Percentiles rank a stretch among this genome's conserved stretches.
Evolutionary conservation across 1,140 invertebrate species (phyloP).

Genomic region (Atta colombica): DNA sequence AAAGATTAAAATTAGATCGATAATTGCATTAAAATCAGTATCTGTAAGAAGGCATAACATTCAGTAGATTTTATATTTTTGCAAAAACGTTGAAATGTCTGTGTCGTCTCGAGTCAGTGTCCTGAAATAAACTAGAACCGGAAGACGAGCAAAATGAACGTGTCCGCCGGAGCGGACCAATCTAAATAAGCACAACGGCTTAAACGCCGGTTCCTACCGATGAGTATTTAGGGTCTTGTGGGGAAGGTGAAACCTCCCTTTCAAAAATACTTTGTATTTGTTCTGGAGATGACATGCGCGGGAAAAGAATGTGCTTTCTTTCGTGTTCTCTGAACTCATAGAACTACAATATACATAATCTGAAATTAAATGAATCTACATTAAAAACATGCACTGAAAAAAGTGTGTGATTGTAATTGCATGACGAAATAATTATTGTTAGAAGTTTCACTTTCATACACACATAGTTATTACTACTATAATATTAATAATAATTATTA

Average conservation of each 20-base stretch:
- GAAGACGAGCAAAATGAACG: slow-evolving; percentile 64
- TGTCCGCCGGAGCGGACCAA: slow-evolving; percentile 37
- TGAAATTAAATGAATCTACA: background rate
- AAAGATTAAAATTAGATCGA: background rate
- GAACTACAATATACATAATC: background rate
- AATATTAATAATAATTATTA: too few species aligned
- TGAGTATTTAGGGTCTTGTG: slow-evolving; percentile 26
- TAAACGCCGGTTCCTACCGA: slow-evolving; percentile 11
- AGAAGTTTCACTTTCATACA: too few species aligned
- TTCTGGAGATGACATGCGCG: slow-evolving; percentile 19
- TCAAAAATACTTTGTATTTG: slow-evolving; percentile 12
- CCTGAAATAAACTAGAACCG: slow-evolving; percentile 64
- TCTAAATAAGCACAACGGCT: slow-evolving; percentile 53
- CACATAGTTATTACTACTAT: too few species aligned
- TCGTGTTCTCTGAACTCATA: background rate
- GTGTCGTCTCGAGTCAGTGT: slow-evolving; percentile 48
- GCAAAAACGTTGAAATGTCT: slow-evolving; percentile 14
- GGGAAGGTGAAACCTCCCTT: slow-evolving; percentile 19
- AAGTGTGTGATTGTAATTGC: too few species aligned
- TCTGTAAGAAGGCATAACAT: background rate
- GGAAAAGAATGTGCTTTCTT: slow-evolving; percentile 2
- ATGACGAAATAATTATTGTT: too few species aligned
- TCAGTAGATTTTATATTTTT: background rate
- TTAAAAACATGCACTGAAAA: background rate
- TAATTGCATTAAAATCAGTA: background rate